These are phyloP conservation scores for Margarornis squamiger DNA, from an alignment of 2,797 vertebrate genomes.

Conservation along the genomic window DNA sequence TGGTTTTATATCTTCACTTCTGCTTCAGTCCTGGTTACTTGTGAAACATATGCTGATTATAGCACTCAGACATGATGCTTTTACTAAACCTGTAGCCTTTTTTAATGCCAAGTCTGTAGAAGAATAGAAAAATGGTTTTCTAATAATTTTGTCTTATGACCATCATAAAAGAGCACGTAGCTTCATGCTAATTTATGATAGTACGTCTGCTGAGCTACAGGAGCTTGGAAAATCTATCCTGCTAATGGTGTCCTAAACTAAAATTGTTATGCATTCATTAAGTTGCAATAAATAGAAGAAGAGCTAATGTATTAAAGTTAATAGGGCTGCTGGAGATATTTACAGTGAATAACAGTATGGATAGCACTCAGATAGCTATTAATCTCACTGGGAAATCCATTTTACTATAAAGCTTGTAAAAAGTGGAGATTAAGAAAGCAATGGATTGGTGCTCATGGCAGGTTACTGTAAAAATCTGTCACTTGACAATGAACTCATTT, in stretches of 20 bases:
- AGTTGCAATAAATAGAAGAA: conserved; percentile 56
- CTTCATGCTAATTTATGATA: conserved; percentile 10
- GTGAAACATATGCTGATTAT: not conserved
- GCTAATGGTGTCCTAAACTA: conserved; percentile 43
- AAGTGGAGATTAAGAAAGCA: not conserved
- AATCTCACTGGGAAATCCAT: conserved; percentile 17
- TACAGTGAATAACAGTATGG: conserved; percentile 28
- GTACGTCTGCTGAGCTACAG: conserved; percentile 34
- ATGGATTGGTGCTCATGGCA: not conserved
- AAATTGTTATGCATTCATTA: conserved; percentile 64
- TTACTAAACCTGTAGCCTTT: not conserved
- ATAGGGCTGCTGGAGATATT: conserved; percentile 55
- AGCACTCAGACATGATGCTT: not conserved
- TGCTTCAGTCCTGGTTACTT: not conserved
- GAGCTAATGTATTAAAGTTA: conserved; percentile 54
- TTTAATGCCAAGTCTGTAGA: not conserved
- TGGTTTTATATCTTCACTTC: not conserved
- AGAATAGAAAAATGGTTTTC: conserved; percentile 4
- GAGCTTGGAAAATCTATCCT: conserved; percentile 41
- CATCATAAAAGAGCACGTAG: not conserved
- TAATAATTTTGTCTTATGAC: conserved; percentile 47
- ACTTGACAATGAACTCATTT: not conserved
- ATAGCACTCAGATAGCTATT: conserved; percentile 1
- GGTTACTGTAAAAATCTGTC: not conserved
- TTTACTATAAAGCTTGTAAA: conserved; percentile 14